These are phyloP conservation scores for Polyploca ridens DNA, from an alignment of 2,888 invertebrate genomes.

Conservation along the genomic window DNA sequence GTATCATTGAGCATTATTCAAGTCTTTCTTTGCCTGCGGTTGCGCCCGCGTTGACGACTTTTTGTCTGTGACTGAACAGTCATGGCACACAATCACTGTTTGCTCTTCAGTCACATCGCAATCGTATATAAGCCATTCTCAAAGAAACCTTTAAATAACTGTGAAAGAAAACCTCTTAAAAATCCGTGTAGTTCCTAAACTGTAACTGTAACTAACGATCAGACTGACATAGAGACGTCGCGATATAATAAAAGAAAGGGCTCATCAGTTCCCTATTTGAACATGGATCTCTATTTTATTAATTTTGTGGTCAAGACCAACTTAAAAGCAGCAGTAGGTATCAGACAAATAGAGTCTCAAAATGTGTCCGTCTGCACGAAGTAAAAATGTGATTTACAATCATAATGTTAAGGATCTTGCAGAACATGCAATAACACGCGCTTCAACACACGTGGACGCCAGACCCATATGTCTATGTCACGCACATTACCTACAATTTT, in stretches of 20 bases:
- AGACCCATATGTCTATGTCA: conserved; percentile 9
- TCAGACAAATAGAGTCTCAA: background rate
- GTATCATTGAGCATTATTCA: background rate
- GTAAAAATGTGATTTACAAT: background rate
- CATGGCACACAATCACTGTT: too few species aligned
- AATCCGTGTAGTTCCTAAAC: too few species aligned
- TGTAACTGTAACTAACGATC: too few species aligned
- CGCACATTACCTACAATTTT: conserved; percentile 27
- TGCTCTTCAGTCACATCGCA: too few species aligned
- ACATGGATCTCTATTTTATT: too few species aligned
- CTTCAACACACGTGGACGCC: background rate
- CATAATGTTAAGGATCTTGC: background rate
- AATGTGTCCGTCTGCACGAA: background rate
- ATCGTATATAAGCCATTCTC: too few species aligned
- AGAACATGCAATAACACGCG: conserved; percentile 2
- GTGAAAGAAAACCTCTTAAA: too few species aligned
- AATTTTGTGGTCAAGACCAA: too few species aligned
- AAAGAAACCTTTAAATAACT: too few species aligned
- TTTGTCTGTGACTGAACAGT: background rate
- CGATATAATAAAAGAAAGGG: too few species aligned
- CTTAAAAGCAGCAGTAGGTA: background rate
- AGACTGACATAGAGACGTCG: too few species aligned
- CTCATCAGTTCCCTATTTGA: too few species aligned
- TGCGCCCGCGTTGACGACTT: background rate
- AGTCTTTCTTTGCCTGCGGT: background rate